These are phyloP conservation scores for Cynodonichthys magdalenae DNA, from an alignment of 2,797 vertebrate genomes.

Conservation along the genomic window DNA sequence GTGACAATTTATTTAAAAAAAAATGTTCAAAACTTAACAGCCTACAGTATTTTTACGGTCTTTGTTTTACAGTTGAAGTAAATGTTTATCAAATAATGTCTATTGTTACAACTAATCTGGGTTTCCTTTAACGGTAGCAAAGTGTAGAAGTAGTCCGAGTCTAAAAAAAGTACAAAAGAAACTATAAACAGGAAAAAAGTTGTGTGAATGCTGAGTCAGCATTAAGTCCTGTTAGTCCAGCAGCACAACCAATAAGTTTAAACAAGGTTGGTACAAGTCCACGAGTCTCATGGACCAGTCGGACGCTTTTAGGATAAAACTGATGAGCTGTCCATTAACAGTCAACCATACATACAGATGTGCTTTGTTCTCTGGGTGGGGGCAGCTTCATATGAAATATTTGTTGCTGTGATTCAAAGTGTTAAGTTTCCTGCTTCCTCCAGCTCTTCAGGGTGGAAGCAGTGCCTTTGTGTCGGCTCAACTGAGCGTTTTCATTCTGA, in stretches of 20 bases:
- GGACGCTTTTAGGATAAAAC: neutral
- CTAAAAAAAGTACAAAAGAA: too few species aligned
- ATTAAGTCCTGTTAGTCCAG: neutral
- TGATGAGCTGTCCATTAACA: neutral
- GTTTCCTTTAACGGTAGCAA: too few species aligned
- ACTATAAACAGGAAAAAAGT: too few species aligned
- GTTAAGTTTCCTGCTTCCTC: conserved; percentile 41
- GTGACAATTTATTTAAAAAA: too few species aligned
- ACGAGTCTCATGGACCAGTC: neutral
- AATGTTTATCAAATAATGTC: too few species aligned
- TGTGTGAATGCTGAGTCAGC: too few species aligned
- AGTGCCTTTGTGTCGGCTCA: conserved; percentile 10
- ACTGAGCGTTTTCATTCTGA: conserved; percentile 31
- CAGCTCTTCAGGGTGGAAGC: conserved; percentile 19
- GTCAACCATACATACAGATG: neutral
- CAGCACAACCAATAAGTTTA: neutral
- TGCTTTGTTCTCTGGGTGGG: neutral
- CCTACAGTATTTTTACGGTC: too few species aligned
- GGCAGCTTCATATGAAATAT: conserved; percentile 2
- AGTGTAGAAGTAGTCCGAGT: too few species aligned
- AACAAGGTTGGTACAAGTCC: neutral
- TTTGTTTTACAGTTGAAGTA: too few species aligned
- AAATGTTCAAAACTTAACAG: too few species aligned
- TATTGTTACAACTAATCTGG: too few species aligned
- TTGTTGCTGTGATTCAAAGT: conserved; percentile 11